Base-by-base conservation (phyloP, 1,140 invertebrate species). In the Bombus sylvicola region DNA sequence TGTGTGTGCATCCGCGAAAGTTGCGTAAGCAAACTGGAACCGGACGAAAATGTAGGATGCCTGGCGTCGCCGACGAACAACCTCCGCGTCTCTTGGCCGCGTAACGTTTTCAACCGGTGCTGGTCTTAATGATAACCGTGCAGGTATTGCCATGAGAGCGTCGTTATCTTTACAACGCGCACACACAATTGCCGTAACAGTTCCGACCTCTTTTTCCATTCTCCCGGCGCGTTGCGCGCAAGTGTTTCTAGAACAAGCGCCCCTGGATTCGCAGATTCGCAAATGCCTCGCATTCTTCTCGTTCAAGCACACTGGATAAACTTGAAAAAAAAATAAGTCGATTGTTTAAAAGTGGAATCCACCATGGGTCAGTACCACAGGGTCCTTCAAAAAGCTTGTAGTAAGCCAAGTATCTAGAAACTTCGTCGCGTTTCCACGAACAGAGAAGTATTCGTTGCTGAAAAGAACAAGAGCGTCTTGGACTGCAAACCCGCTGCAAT, bases 151-250 rank as follows among this genome's bases (percentile, higher is more conserved):
- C 69, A 59, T 39, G 88, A 89, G 80, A 89, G 77, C 69, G 78
- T 81, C 74, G 86, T 90, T 90, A 90, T 90, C 88, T 87, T 90
- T 90, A 88, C 77, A 76, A 68, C 85, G 81, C 72, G 75, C 88
- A 62, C 80, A 88, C 69, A 90, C 89, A 88, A 86, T 90, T 88
- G 86, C 37, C 64, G 71, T 84, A 91, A 88, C 83, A 87, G 72
- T 86, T 88, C 85, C 87, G 87, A 91, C 89, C 81, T 87, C 84
- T 87, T 90, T 91, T 88, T 87, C 73, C 77, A 87, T 83, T 81
- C 88, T 88, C 83, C 85, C 59, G 47, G 18, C 34, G 47, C 74
- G 28, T 34, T n/a, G 57, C 75, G 31, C 73, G 39, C 37, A 43
- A 64, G 10, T 13, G 62, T 62, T 89, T 74, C 81, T 72, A 39